Percentiles rank a stretch among this genome's conserved stretches.
Evolutionary conservation across 1,140 invertebrate genomes (phyloP).

Genomic region (Anastrepha ludens): DNA sequence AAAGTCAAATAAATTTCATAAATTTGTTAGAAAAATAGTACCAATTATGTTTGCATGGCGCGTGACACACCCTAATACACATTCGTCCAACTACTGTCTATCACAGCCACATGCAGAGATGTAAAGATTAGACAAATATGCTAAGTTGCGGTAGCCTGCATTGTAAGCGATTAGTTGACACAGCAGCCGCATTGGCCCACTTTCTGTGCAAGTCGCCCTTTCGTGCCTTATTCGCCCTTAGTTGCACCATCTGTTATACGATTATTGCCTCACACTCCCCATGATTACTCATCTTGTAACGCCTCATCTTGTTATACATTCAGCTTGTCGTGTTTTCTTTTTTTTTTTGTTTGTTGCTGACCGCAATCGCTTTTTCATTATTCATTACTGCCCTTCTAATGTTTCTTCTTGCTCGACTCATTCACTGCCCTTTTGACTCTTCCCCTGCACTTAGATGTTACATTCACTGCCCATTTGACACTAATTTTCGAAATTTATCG

Average conservation of each 20-base stretch:
- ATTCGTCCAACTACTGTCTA: too few species aligned
- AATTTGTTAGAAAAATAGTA: too few species aligned
- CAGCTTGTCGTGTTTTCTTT: too few species aligned
- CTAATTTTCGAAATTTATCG: slow-evolving; percentile 14
- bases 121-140: too few species aligned
- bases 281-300: neutral
- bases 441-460: neutral
- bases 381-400: neutral
- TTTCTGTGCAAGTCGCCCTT: neutral
- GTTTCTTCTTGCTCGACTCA: neutral
- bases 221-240: neutral
- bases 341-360: neutral
- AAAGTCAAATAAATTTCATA: too few species aligned
- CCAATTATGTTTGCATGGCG: too few species aligned
- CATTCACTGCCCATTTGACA: neutral
- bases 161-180: slow-evolving; percentile 17
- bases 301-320: neutral
- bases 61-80: too few species aligned
- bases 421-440: neutral
- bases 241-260: neutral
- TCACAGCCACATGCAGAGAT: too few species aligned
- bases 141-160: neutral
- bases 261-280: neutral
- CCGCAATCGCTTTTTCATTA: slow-evolving; percentile 10
- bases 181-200: neutral